Evolutionary conservation across 2,113 vertebrate species (phyloP), one percentile per base, ranked within the genome.

Genomic region (Rynchops niger): DNA sequence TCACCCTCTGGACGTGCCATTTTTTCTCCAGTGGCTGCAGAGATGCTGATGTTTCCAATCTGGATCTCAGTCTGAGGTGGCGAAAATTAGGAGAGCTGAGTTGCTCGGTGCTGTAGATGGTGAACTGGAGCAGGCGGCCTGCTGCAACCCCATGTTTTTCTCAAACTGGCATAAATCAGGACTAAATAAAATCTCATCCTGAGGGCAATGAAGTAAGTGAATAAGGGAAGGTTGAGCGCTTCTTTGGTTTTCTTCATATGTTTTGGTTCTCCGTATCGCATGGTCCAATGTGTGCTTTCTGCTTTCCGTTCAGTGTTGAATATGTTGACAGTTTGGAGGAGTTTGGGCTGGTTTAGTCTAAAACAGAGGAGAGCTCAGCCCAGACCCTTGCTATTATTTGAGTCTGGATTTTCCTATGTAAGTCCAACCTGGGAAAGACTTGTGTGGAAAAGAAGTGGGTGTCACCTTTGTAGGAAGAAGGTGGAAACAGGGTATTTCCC

Each of bases 41-140:
- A 40, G 10, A 14, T 11, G 9, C 7, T 53, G 42, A 6, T 2
- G 1, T 78, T 82, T 70, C 45, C 59, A 81, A 15, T 12, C 11
- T 17, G 7, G 14, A 0, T 23, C 21, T 71, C 32, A 13, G 15
- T 47, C 40, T 52, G 40, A 20, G 36, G 23, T 15, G 38, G 30
- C 27, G 62, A 36, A 74, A 78, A 67, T 45, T 1, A 27, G 45
- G 45, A 79, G 12, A 59, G 56, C 5, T 8, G 43, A n/a, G 38
- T 9, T 69, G 29, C 27, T 70, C 3, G 1, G 20, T 58, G 38
- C 1, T 2, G 19, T 58, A 74, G 49, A 7, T 0, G 1, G 6
- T 27, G 50, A n/a, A 15, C 43, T 42, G 55, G 20, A 79, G 55
- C n/a, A 56, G 65, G 38, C 4, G 11, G 11, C 67, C n/a, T 67